phyloP scores from a whole-genome alignment of 2,113 vertebrate genomes.

The Pseudorhombus dupliciocellatus region DNA sequence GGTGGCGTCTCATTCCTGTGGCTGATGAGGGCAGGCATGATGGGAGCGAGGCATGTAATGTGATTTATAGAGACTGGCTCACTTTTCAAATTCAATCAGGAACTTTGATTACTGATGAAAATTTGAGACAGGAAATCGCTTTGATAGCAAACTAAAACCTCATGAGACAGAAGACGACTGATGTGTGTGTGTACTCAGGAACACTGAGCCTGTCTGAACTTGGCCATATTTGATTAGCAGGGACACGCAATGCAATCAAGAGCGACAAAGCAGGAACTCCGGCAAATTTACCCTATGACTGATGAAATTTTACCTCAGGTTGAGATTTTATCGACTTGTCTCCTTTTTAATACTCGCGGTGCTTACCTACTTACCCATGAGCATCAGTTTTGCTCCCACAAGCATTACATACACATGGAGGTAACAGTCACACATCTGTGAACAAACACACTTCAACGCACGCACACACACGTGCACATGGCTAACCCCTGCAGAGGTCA shows the following conservation, averaged over 20 bases:
- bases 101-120: slow-evolving; percentile 83
- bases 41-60: slow-evolving; percentile 79
- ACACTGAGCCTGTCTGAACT: slow-evolving; percentile 47
- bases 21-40: slow-evolving; percentile 74
- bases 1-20: slow-evolving; percentile 70
- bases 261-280: slow-evolving; percentile 56
- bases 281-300: slow-evolving; percentile 36
- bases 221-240: slow-evolving; percentile 68
- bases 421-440: neutral
- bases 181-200: slow-evolving; percentile 23
- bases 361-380: neutral
- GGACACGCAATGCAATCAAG: slow-evolving; percentile 54
- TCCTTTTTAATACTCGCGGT: neutral
- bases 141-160: slow-evolving; percentile 80
- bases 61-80: slow-evolving; percentile 78
- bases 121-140: slow-evolving; percentile 81
- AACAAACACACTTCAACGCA: neutral
- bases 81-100: slow-evolving; percentile 82
- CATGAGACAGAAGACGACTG: slow-evolving; percentile 63
- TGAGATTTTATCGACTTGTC: slow-evolving; percentile 36
- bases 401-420: slow-evolving; percentile 13
- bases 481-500: slow-evolving; percentile 55
- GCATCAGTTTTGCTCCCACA: slow-evolving; percentile 10
- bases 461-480: slow-evolving; percentile 8
- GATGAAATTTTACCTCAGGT: slow-evolving; percentile 42